Evolutionary conservation across 2,797 vertebrate species (phyloP).

Genomic region (Danio aesculapii): DNA sequence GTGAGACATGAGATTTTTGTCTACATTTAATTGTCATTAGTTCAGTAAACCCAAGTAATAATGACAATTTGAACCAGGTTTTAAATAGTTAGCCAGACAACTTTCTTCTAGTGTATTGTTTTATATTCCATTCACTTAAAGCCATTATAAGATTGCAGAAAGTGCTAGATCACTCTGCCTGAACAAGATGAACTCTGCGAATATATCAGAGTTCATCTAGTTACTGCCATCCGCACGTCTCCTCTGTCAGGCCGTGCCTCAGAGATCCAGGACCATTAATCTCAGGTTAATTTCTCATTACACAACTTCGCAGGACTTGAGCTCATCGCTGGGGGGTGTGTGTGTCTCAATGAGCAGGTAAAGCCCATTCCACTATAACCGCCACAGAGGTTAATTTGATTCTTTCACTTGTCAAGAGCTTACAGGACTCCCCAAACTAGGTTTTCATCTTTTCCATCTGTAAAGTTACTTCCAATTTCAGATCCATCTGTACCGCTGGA

Average conservation of each 20-base stretch:
- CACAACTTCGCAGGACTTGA: slow-evolving; percentile 56
- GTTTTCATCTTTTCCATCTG: slow-evolving; percentile 65
- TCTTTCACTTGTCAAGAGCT: slow-evolving; percentile 61
- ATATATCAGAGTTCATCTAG: slow-evolving; percentile 45
- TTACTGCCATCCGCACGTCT: slow-evolving; percentile 39
- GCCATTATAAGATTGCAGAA: slow-evolving; percentile 19
- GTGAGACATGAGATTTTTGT: no score
- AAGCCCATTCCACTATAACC: slow-evolving; percentile 51
- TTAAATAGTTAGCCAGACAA: background rate
- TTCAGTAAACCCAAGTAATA: no score
- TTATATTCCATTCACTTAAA: slow-evolving; percentile 19
- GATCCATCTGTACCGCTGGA: slow-evolving; percentile 59
- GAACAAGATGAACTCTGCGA: slow-evolving; percentile 14
- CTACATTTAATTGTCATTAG: background rate
- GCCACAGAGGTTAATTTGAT: slow-evolving; percentile 63
- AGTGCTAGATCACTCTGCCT: slow-evolving; percentile 11
- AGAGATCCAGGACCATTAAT: slow-evolving; percentile 54
- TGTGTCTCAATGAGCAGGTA: slow-evolving; percentile 53
- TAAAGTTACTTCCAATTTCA: slow-evolving; percentile 65
- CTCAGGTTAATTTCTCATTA: slow-evolving; percentile 62
- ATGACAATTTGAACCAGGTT: no score
- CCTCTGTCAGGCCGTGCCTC: slow-evolving; percentile 34
- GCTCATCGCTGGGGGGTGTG: slow-evolving; percentile 28
- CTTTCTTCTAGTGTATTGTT: background rate
- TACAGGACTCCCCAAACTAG: slow-evolving; percentile 60